Evolutionary conservation across 1,140 invertebrate species (phyloP), one percentile per base, ranked within the genome.

Genomic region (Temnothorax curvispinosus): DNA sequence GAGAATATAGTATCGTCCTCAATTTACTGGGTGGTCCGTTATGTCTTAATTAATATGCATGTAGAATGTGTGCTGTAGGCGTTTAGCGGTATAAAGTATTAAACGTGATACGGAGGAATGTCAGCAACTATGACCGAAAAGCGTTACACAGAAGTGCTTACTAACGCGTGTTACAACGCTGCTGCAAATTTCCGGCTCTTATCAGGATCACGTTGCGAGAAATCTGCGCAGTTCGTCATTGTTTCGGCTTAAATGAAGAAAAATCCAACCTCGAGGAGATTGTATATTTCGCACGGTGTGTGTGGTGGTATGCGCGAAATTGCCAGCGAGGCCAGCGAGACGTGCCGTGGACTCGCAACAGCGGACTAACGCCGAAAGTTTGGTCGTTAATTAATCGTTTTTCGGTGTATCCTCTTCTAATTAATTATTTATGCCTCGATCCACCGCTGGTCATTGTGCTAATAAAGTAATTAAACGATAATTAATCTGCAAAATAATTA

Each of bases 311-410:
- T 6, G 15, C 32, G 54, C 35, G 67, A 88, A 74, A 81, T 89
- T 80, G 47, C 18, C 38, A 38, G 38, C 38, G 85, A 56, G 76
- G 65, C 38, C 62, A 56, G 32, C 44, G 64, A 74, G 76, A 27
- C 78, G 89, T 85, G 85, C 87, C 54, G 60, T 67, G 80, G 47
- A 85, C 72, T 86, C 54, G 58, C 69, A 27, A 64, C 50, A 2
- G 35, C 27, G 54, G 71, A 86, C 80, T 87, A 85, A 72, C 64
- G 64, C 69, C 69, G n/a, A 71, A 75, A 78, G 74, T 76, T 91
- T 72, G 38, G 11, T 84, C 86, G 60, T 88, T 90, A 90, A 90
- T 91, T 90, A 88, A 86, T 47, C 52, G 76, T 86, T 88, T 86
- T 90, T 81, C 69, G 60, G 11, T 27, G 18, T 13, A 44, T 32